A percentile compares a stretch with the other conserved stretches of the same genome.
Conservation (phyloP, 1,140 invertebrate genomes). For the Lineus longissimus region DNA sequence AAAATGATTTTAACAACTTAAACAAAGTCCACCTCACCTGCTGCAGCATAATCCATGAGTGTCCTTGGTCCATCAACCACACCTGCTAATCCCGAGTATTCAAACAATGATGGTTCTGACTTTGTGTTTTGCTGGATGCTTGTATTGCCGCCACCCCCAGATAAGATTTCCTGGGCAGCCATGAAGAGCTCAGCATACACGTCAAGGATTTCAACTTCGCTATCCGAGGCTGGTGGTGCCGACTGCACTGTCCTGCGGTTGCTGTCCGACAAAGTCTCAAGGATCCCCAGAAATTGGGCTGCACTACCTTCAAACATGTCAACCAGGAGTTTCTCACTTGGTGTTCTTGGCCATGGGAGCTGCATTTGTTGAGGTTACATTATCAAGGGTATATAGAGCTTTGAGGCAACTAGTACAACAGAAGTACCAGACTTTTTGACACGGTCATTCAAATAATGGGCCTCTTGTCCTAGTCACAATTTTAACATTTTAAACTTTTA, state of each 20-base stretch:
- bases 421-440: too few relatives aligned
- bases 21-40: too few relatives aligned
- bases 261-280: slow-evolving; percentile 47
- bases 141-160: slow-evolving; percentile 25
- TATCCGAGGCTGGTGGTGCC: slow-evolving; percentile 43
- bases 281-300: slow-evolving; percentile 49
- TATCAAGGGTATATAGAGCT: background rate
- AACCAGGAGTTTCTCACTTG: slow-evolving; percentile 48
- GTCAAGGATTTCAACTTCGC: slow-evolving; percentile 51
- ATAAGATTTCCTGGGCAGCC: slow-evolving; percentile 50
- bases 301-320: slow-evolving; percentile 55
- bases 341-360: slow-evolving; percentile 52
- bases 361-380: slow-evolving; percentile 16
- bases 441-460: too few relatives aligned
- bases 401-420: background rate
- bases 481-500: too few relatives aligned
- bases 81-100: too few relatives aligned
- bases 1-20: too few relatives aligned
- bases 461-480: too few relatives aligned
- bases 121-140: too few relatives aligned
- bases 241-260: slow-evolving; percentile 47
- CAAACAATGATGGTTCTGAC: too few relatives aligned
- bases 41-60: too few relatives aligned
- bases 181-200: slow-evolving; percentile 50
- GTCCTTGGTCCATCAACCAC: too few relatives aligned